Conservation (phyloP, 2,113 vertebrate genomes). For the Octodon degus region DNA sequence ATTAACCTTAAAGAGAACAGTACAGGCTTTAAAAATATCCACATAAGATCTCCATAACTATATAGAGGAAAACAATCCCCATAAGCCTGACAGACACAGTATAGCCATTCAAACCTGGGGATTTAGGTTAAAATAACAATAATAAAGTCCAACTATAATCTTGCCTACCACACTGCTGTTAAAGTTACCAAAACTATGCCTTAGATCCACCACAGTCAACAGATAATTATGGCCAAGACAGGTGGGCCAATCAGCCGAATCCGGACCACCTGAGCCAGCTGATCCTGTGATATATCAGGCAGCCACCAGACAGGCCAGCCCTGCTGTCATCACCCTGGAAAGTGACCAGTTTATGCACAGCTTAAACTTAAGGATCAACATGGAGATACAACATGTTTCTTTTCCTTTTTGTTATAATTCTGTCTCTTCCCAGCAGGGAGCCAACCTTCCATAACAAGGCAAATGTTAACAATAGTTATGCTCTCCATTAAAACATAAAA, state of each 20-base stretch:
- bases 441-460: neutral
- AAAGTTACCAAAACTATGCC: neutral
- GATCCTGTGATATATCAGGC: neutral
- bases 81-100: neutral
- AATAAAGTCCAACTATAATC: neutral
- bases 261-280: neutral
- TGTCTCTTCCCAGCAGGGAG: neutral
- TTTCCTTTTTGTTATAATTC: neutral
- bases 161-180: neutral
- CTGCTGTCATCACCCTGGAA: neutral
- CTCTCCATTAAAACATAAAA: neutral
- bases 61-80: neutral
- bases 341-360: neutral
- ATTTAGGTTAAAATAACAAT: neutral
- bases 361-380: neutral
- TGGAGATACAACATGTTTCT: neutral
- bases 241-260: neutral
- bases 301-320: neutral
- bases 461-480: neutral
- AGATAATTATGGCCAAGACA: neutral
- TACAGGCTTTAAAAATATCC: neutral
- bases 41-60: neutral
- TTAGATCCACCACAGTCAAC: neutral
- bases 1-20: neutral
- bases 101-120: neutral